Percentiles rank a stretch among this genome's conserved stretches.
These are phyloP conservation scores for Falco biarmicus DNA, from an alignment of 2,797 vertebrate genomes.

Conservation along the genomic window DNA sequence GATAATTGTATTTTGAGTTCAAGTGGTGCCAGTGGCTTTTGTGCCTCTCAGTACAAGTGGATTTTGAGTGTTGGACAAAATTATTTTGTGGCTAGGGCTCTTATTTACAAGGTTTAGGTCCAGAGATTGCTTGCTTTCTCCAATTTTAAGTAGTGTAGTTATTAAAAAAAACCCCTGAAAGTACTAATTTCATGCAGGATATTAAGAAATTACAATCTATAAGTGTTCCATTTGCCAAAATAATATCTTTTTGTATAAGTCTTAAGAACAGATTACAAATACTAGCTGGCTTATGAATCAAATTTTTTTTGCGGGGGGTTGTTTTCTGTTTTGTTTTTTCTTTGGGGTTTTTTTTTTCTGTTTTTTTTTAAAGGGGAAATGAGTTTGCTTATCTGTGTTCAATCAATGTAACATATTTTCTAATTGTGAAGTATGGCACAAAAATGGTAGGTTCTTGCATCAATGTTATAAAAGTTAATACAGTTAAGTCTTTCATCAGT, in stretches of 20 bases:
- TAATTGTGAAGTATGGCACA: background rate
- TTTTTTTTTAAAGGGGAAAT: background rate
- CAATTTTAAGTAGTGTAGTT: background rate
- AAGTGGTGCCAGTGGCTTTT: background rate
- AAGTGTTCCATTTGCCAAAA: background rate
- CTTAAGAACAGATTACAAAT: background rate
- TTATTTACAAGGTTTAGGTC: background rate
- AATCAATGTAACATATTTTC: background rate
- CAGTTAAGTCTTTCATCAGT: background rate
- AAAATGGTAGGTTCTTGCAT: background rate
- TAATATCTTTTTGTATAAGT: background rate
- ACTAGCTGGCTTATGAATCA: accelerated
- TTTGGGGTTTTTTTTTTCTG: too few relatives aligned
- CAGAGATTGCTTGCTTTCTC: background rate
- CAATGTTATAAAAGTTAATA: background rate
- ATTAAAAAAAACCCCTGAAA: background rate
- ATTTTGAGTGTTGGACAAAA: background rate
- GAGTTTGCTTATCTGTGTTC: background rate
- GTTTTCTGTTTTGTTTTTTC: background rate
- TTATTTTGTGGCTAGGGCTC: background rate
- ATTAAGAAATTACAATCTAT: background rate
- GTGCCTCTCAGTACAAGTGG: background rate
- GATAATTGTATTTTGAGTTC: background rate
- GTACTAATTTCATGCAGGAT: background rate
- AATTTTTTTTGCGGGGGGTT: too few relatives aligned